A percentile compares a stretch with the other conserved stretches of the same genome.
Conservation (phyloP, 2,113 vertebrate species). For the Phaethornis superciliosus region DNA sequence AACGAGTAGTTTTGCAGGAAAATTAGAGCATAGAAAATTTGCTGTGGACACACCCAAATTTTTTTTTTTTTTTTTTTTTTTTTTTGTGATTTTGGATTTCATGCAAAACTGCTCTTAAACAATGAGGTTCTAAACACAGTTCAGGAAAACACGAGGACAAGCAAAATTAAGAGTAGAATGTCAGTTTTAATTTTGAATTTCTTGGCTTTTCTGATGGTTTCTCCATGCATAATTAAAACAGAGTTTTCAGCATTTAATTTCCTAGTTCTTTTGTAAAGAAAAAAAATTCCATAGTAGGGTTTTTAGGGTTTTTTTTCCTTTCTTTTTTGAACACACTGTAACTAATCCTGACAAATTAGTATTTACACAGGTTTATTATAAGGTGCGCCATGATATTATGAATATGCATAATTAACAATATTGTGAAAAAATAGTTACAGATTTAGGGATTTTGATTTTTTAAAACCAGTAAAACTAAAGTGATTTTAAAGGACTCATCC, state of each 20-base stretch:
- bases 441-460: constrained; percentile 69
- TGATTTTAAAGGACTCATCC: constrained; percentile 45
- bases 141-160: constrained; percentile 68
- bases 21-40: constrained; percentile 70
- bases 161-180: constrained; percentile 47
- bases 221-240: constrained; percentile 62
- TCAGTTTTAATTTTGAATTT: constrained; percentile 66
- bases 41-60: constrained; percentile 79
- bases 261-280: constrained; percentile 65
- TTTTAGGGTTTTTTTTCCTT: not conserved
- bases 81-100: constrained; percentile 57
- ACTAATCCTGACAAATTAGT: constrained; percentile 49
- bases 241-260: constrained; percentile 78
- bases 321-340: not conserved
- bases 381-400: constrained; percentile 75
- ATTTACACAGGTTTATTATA: constrained; percentile 68
- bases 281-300: constrained; percentile 46
- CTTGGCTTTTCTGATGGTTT: constrained; percentile 64
- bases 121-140: constrained; percentile 61
- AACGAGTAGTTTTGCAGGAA: constrained; percentile 65
- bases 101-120: constrained; percentile 73
- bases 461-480: constrained; percentile 33
- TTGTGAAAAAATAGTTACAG: constrained; percentile 76
- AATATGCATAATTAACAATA: constrained; percentile 79
- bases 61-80: constrained; percentile 63